A percentile compares a stretch with the other conserved stretches of the same genome.
Evolutionary conservation across 2,797 vertebrate species (phyloP).

Genomic region (Enteromius fasciolatus): DNA sequence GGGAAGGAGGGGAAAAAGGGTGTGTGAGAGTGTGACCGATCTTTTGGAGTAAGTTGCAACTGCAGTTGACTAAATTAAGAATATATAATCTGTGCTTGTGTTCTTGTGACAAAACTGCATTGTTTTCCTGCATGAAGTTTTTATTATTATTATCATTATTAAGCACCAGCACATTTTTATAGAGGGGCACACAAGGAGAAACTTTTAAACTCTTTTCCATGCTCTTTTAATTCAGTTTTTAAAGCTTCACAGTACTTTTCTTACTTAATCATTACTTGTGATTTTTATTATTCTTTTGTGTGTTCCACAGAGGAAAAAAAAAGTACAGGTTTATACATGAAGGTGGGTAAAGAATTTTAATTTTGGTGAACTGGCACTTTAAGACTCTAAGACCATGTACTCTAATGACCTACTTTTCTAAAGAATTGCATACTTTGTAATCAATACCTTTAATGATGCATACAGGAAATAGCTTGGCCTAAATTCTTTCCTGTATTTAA

Average conservation of each 20-base stretch:
- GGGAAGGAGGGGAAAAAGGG: constrained; percentile 69
- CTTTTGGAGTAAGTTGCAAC: constrained; percentile 50
- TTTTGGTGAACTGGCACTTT: not conserved
- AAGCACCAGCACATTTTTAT: not conserved
- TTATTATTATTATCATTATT: not conserved
- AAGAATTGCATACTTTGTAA: constrained; percentile 19
- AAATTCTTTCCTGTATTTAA: constrained; percentile 31
- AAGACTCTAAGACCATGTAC: not conserved
- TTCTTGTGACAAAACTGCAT: not conserved
- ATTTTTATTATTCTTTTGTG: not conserved
- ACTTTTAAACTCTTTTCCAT: not conserved
- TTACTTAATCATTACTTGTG: not conserved
- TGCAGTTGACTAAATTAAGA: constrained; percentile 18
- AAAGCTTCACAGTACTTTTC: not conserved
- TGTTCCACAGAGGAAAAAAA: not conserved
- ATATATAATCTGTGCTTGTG: not conserved
- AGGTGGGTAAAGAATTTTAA: not conserved
- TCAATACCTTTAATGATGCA: not conserved
- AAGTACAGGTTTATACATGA: not conserved
- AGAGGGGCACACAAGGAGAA: not conserved
- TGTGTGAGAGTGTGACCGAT: constrained; percentile 55
- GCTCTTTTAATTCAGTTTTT: not conserved
- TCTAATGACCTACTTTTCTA: not conserved
- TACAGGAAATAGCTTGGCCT: constrained; percentile 24
- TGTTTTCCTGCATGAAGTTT: not conserved